Percentiles rank a stretch among this genome's conserved stretches.
Conservation (phyloP, 2,113 vertebrate genomes). For the Anolis carolinensis region DNA sequence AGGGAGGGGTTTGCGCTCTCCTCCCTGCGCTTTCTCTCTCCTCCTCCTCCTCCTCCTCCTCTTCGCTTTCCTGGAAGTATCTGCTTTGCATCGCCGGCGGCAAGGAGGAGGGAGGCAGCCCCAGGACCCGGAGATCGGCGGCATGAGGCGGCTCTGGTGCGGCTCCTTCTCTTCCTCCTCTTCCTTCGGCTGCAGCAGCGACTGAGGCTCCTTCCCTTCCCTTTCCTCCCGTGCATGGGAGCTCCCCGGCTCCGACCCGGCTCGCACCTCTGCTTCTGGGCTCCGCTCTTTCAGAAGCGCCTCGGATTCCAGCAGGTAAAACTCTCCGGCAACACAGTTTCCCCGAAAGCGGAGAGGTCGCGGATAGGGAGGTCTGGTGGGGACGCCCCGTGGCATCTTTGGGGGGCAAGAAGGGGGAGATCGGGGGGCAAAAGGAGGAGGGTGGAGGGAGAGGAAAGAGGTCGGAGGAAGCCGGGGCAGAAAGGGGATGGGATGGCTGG, state of each 20-base stretch:
- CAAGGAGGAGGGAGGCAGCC: not conserved
- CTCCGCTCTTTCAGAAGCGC: not conserved
- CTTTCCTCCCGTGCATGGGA: slow-evolving; percentile 30
- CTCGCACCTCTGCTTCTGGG: not conserved
- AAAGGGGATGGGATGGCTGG: not conserved
- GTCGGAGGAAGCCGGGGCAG: not conserved
- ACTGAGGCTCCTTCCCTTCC: too few species aligned
- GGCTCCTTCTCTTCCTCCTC: not conserved
- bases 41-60: not conserved
- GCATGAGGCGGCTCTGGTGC: slow-evolving; percentile 6
- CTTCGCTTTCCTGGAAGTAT: slow-evolving; percentile 5
- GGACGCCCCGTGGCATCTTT: not conserved
- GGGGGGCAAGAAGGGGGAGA: too few species aligned
- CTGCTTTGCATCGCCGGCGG: slow-evolving; percentile 25
- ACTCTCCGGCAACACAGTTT: not conserved
- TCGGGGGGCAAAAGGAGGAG: too few species aligned
- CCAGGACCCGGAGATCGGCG: not conserved
- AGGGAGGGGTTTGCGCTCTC: slow-evolving; percentile 27
- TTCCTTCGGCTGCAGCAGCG: not conserved
- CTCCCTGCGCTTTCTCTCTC: not conserved
- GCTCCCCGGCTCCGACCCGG: slow-evolving; percentile 36
- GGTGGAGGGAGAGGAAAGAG: not conserved
- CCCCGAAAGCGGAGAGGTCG: too few species aligned
- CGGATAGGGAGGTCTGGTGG: not conserved
- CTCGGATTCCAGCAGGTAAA: not conserved